Base-by-base conservation (phyloP, 2,113 vertebrate genomes). In the Octodon degus region DNA sequence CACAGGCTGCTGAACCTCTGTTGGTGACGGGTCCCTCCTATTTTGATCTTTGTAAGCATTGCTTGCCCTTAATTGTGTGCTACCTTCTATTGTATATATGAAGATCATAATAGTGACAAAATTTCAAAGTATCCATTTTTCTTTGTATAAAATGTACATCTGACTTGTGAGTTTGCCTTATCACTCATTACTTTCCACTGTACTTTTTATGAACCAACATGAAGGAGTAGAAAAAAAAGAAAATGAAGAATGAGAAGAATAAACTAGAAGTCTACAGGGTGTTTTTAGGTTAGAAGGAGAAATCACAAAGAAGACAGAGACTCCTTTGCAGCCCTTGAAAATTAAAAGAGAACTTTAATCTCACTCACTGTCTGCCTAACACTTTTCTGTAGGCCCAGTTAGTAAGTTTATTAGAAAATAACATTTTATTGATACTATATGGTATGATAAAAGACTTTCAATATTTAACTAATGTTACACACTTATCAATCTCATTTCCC, bases 51-150 rank as follows among this genome's bases (percentile, higher is more conserved):
- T 88, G 1, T 82, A 65, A 95, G 14, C 7, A 50, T 83, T 82
- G 68, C 47, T 96, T 25, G 58, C 24, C 2, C 19, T 88, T 85
- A 63, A 76, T 86, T 88, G 12, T 27, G 53, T 40, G 4, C 43
- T 70, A 37, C 1, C 5, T 93, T 85, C 92, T 72, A 65, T 68
- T 27, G 77, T 32, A 63, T 27, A 68, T 37, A 19, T 12, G 65
- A 32, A 76, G 50, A 47, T 60, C 90, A 72, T 82, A 20, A 40
- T 2, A 82, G 40, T 74, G 10, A 55, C 16, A 58, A 43, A 32
- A 62, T 76, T 93, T 95, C n/a, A 65, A 76, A 65, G 90, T 85
- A 11, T 63, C 16, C 11, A 47, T 58, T 86, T 88, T 76, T 80
- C 47, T 83, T 85, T 77, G 89, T 68, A 5, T 60, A 0, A 82